phyloP scores from a whole-genome alignment of 1,140 invertebrate species.

The Batillaria attramentaria region DNA sequence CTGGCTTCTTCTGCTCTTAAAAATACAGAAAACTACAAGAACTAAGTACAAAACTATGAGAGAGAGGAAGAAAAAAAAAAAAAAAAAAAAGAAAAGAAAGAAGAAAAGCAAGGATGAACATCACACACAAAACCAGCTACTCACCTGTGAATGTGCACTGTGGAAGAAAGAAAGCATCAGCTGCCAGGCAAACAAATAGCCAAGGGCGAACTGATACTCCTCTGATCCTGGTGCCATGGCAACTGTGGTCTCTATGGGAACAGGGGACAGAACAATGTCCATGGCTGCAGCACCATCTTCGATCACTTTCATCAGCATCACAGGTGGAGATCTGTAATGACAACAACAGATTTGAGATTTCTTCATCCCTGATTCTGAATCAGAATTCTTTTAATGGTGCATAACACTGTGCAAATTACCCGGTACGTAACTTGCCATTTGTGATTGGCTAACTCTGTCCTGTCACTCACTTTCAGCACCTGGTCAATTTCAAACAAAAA shows the following conservation, averaged over 20 bases:
- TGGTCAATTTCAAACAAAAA: no score
- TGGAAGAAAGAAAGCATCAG: constrained; percentile 81
- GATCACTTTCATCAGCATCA: constrained; percentile 33
- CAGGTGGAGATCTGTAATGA: constrained; percentile 35
- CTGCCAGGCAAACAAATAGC: constrained; percentile 84
- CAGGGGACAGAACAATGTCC: constrained; percentile 29
- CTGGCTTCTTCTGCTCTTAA: no score
- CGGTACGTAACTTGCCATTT: no score
- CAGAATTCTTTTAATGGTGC: no score
- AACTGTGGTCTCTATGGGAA: constrained; percentile 59
- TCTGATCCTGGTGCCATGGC: constrained; percentile 77
- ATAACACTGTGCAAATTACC: no score
- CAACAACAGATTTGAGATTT: no score
- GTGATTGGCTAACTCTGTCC: neutral
- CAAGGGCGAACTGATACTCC: constrained; percentile 77
- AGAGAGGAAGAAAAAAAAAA: neutral
- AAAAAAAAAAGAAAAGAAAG: neutral
- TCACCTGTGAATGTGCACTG: constrained; percentile 78
- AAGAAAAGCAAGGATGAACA: neutral
- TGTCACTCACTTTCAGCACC: no score
- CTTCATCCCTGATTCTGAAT: no score
- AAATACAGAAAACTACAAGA: neutral
- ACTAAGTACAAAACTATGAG: neutral
- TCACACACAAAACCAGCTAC: neutral
- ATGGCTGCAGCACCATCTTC: constrained; percentile 34